A percentile compares a stretch with the other conserved stretches of the same genome.
phyloP scores from a whole-genome alignment of 1,140 invertebrate genomes.

The Melanaphis sacchari region DNA sequence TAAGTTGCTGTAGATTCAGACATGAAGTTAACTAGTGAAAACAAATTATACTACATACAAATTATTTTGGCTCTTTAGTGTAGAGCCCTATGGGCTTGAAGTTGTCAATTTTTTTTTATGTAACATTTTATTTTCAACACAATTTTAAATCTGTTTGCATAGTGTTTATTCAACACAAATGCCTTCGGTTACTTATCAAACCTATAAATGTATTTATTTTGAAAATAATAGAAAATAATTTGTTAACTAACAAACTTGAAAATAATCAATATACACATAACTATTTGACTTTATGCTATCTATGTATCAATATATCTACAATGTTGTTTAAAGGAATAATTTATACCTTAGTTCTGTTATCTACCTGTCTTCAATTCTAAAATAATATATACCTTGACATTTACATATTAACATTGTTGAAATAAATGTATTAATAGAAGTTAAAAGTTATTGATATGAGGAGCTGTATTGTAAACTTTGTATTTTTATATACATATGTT shows the following conservation, averaged over 20 bases:
- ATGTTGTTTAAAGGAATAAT: not conserved
- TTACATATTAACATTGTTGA: not conserved
- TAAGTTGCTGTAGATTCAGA: slow-evolving; percentile 36
- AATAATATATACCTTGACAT: not conserved
- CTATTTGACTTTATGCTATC: not conserved
- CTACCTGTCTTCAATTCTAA: not conserved
- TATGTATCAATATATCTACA: not conserved
- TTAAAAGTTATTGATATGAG: not conserved
- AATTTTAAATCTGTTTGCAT: not conserved
- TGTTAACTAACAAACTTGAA: slow-evolving; percentile 15
- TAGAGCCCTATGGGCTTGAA: not conserved
- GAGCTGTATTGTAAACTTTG: not conserved
- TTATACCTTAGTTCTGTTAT: not conserved
- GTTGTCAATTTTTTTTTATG: slow-evolving; percentile 35
- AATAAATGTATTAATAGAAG: slow-evolving; percentile 11
- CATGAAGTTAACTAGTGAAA: slow-evolving; percentile 21
- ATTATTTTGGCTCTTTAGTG: not conserved
- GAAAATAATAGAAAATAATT: not conserved
- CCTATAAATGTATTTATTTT: slow-evolving; percentile 26
- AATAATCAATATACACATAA: not conserved
- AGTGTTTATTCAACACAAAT: not conserved
- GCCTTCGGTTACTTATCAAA: not conserved
- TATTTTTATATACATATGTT: not conserved
- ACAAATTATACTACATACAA: not conserved
- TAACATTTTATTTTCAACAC: slow-evolving; percentile 27